phyloP scores from a whole-genome alignment of 2,888 invertebrate genomes.

The Protonemura montana region DNA sequence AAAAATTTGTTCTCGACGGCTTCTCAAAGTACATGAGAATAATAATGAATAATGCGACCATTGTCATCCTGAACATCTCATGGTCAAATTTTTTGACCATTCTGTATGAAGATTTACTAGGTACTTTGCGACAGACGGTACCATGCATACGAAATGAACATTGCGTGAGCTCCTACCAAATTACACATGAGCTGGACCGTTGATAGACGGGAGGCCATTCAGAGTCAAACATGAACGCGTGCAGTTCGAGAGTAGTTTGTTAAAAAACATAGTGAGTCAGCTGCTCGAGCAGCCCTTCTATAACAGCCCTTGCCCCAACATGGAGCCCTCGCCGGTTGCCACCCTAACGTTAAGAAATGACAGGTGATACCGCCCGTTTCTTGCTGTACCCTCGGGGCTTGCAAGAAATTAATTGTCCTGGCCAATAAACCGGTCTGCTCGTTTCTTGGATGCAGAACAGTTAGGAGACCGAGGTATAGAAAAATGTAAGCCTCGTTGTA shows the following conservation, averaged over 20 bases:
- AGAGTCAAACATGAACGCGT: neutral
- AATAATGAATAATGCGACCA: neutral
- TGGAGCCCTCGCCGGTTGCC: neutral
- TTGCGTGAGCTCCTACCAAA: too few relatives aligned
- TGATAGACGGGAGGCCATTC: too few relatives aligned
- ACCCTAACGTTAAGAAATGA: slow-evolving; percentile 12
- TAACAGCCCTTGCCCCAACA: neutral
- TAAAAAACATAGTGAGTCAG: neutral
- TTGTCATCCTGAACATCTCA: neutral
- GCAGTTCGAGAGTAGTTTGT: neutral
- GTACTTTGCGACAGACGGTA: too few relatives aligned
- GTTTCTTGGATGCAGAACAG: neutral
- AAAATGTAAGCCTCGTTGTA: neutral
- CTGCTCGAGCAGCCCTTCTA: neutral
- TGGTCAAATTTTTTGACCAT: neutral
- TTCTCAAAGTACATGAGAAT: neutral
- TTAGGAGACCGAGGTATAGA: neutral
- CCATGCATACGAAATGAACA: too few relatives aligned
- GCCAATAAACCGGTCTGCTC: neutral
- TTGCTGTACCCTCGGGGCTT: neutral
- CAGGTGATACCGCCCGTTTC: neutral
- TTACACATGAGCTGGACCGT: too few relatives aligned
- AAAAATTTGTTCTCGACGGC: neutral
- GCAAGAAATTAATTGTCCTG: neutral
- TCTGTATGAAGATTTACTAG: neutral